These are phyloP conservation scores for Fundulus diaphanus DNA, from an alignment of 2,797 vertebrate species.

Conservation along the genomic window DNA sequence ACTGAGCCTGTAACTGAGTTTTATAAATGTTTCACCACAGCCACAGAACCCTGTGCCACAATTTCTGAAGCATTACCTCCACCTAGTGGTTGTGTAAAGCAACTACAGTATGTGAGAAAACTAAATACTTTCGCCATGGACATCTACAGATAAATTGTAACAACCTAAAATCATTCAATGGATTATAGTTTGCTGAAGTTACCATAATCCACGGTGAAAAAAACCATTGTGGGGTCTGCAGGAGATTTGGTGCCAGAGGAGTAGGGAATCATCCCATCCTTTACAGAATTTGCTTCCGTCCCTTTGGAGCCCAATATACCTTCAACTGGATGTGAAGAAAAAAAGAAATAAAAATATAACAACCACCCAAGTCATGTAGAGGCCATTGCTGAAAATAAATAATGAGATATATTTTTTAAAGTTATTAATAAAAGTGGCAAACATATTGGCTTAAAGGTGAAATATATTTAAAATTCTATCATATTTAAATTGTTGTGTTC, in stretches of 20 bases:
- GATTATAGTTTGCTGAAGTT: constrained; percentile 29
- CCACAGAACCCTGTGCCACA: background rate
- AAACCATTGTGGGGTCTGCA: constrained; percentile 65
- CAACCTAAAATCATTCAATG: background rate
- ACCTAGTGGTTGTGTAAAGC: constrained; percentile 59
- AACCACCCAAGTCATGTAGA: background rate
- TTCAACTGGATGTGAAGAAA: constrained; percentile 48
- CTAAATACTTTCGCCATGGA: background rate
- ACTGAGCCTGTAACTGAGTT: constrained; percentile 4
- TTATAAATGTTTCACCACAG: constrained; percentile 10
- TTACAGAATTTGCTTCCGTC: constrained; percentile 36
- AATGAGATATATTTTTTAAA: background rate
- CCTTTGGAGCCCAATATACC: constrained; percentile 18
- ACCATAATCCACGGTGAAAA: constrained; percentile 81
- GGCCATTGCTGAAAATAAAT: background rate
- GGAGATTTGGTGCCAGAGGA: constrained; percentile 56
- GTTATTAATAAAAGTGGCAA: background rate
- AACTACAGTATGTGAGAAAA: background rate
- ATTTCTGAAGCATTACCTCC: constrained; percentile 41
- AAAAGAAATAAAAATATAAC: background rate
- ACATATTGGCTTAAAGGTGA: background rate
- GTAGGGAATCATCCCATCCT: constrained; percentile 26
- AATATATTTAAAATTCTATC: background rate
- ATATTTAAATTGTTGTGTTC: background rate
- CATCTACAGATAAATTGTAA: background rate